Conservation (phyloP, 1,140 invertebrate species). For the Drosophila pruinosa region DNA sequence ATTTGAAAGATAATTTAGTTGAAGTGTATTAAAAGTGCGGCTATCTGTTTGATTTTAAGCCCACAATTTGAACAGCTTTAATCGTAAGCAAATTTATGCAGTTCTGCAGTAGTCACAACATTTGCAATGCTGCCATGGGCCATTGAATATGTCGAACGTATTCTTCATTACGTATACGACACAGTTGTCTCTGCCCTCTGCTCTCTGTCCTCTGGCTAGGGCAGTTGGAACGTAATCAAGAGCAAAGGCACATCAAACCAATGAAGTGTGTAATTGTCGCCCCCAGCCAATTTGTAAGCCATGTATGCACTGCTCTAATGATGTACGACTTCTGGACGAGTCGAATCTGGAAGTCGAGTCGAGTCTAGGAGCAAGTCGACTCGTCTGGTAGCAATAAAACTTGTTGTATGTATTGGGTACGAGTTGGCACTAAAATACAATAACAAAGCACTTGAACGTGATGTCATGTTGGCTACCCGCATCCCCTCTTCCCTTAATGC, state of each 20-base stretch:
- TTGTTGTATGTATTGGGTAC: conserved; percentile 3
- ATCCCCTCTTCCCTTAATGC: not conserved
- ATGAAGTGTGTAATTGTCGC: conserved; percentile 52
- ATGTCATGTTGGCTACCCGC: conserved; percentile 20
- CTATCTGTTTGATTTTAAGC: not conserved
- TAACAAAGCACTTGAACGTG: conserved; percentile 48
- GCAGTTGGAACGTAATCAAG: conserved; percentile 27
- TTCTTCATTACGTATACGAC: conserved; percentile 18
- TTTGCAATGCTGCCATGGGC: not conserved
- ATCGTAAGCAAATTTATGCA: not conserved
- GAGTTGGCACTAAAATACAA: conserved; percentile 20
- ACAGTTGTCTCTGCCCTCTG: not conserved
- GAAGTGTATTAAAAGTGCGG: not conserved
- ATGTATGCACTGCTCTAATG: conserved; percentile 18
- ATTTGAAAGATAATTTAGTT: not conserved
- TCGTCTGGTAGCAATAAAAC: conserved; percentile 17
- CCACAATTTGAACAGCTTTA: not conserved
- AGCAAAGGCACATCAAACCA: conserved; percentile 41
- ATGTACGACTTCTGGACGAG: not conserved
- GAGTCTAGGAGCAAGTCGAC: not conserved
- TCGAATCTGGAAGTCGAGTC: not conserved
- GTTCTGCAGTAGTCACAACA: not conserved
- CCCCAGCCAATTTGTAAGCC: conserved; percentile 15
- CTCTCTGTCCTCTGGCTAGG: not conserved
- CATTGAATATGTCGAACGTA: not conserved